These are phyloP conservation scores for Cabera pusaria DNA, from an alignment of 2,888 invertebrate genomes.

Conservation along the genomic window DNA sequence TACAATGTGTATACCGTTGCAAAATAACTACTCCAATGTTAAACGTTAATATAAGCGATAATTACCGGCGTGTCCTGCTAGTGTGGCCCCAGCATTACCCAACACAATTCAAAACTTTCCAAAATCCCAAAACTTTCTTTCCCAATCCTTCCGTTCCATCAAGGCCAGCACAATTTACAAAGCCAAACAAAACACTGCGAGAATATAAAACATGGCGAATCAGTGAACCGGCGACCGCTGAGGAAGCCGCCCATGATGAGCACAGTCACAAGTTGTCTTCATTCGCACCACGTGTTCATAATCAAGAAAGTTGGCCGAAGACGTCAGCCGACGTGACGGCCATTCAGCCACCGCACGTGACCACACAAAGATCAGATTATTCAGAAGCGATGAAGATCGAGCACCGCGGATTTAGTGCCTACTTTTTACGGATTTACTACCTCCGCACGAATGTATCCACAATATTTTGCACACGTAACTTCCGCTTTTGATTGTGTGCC, in stretches of 20 bases:
- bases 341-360: conserved; percentile 66
- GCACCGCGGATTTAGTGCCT: conserved; percentile 16
- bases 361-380: conserved; percentile 38
- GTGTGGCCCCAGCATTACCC: too few species aligned
- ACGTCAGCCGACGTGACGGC: conserved; percentile 59
- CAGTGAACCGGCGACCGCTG: conserved; percentile 24
- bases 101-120: too few species aligned
- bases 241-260: conserved; percentile 46
- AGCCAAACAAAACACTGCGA: conserved; percentile 25
- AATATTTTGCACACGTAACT: conserved; percentile 22
- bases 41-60: too few species aligned
- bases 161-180: too few species aligned
- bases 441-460: conserved; percentile 8
- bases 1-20: too few species aligned
- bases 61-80: too few species aligned
- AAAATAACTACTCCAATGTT: too few species aligned
- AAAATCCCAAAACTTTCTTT: too few species aligned
- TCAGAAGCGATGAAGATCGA: conserved; percentile 14
- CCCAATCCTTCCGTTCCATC: too few species aligned
- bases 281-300: conserved; percentile 72
- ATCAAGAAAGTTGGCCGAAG: conserved; percentile 73
- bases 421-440: background rate
- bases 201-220: conserved; percentile 18
- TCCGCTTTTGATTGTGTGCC: conserved; percentile 19
- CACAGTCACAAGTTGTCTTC: conserved; percentile 40